A percentile compares a stretch with the other conserved stretches of the same genome.
Conservation (phyloP, 1,140 invertebrate genomes). For the Heliconius congener region DNA sequence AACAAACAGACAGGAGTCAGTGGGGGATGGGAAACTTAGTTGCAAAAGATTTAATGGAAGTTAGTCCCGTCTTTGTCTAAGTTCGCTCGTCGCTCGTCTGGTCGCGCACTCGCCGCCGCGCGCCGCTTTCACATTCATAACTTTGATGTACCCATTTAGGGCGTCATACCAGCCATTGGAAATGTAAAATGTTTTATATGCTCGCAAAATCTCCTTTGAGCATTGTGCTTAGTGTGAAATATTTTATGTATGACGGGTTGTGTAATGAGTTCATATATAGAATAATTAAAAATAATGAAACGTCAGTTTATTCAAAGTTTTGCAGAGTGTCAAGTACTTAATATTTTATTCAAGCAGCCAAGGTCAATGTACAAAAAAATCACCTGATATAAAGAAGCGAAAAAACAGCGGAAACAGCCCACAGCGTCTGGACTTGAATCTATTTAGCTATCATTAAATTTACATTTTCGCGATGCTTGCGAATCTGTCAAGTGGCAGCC, state of each 20-base stretch:
- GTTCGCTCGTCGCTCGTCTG: slow-evolving; percentile 62
- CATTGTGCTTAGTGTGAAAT: neutral
- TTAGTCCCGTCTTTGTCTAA: slow-evolving; percentile 74
- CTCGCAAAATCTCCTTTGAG: neutral
- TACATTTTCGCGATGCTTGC: slow-evolving; percentile 37
- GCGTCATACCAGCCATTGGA: neutral
- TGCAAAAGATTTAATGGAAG: slow-evolving; percentile 79
- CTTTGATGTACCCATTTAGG: slow-evolving; percentile 39
- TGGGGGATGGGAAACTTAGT: slow-evolving; percentile 63
- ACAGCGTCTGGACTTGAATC: slow-evolving; percentile 39
- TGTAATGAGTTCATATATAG: too few species aligned
- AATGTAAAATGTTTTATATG: slow-evolving; percentile 9
- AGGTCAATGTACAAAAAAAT: neutral
- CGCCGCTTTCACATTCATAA: slow-evolving; percentile 57
- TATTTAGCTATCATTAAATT: slow-evolving; percentile 45
- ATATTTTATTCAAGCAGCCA: neutral
- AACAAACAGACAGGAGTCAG: slow-evolving; percentile 55
- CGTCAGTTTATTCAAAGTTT: too few species aligned
- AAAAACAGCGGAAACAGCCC: slow-evolving; percentile 15
- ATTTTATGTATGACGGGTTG: too few species aligned
- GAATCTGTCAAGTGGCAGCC: slow-evolving; percentile 44
- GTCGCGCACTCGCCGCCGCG: slow-evolving; percentile 36
- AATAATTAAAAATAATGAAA: too few species aligned
- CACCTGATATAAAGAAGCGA: neutral
- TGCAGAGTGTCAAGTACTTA: neutral